Conservation (phyloP, 2,888 invertebrate genomes). For the Asteroscopus sphinx region DNA sequence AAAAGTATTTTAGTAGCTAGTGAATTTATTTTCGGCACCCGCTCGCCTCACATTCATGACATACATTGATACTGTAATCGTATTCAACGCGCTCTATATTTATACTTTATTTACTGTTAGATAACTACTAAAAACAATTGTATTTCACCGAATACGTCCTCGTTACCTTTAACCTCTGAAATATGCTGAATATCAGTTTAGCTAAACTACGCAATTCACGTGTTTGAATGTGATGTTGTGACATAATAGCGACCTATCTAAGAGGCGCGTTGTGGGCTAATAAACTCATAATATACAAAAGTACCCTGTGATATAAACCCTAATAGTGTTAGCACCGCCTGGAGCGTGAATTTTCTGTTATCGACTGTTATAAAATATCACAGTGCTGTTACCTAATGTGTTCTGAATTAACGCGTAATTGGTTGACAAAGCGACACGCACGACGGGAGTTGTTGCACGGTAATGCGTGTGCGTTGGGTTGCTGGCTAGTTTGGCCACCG, state of each 20-base stretch:
- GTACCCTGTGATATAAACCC: too few relatives aligned
- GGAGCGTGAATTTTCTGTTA: conserved; percentile 58
- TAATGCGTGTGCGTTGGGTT: conserved; percentile 40
- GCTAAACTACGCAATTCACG: conserved; percentile 47
- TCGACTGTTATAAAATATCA: conserved; percentile 66
- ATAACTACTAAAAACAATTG: conserved; percentile 19
- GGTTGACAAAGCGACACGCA: conserved; percentile 70
- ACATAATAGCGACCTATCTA: conserved; percentile 52
- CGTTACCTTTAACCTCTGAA: conserved; percentile 8
- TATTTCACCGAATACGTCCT: too few relatives aligned
- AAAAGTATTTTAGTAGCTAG: not conserved
- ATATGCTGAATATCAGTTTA: conserved; percentile 13
- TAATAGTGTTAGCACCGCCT: conserved; percentile 60
- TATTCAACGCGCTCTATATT: conserved; percentile 63
- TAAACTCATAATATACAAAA: too few relatives aligned
- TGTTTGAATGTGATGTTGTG: conserved; percentile 60
- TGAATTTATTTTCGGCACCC: conserved; percentile 28
- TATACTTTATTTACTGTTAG: conserved; percentile 41
- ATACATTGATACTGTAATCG: conserved; percentile 78
- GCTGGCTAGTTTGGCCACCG: conserved; percentile 16
- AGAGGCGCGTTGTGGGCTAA: conserved; percentile 40
- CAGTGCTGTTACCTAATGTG: conserved; percentile 69
- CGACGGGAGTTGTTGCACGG: conserved; percentile 32
- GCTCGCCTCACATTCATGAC: conserved; percentile 69
- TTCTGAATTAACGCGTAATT: conserved; percentile 76